Evolutionary conservation across 2,797 vertebrate genomes (phyloP).

Genomic region (Ibycter americanus): DNA sequence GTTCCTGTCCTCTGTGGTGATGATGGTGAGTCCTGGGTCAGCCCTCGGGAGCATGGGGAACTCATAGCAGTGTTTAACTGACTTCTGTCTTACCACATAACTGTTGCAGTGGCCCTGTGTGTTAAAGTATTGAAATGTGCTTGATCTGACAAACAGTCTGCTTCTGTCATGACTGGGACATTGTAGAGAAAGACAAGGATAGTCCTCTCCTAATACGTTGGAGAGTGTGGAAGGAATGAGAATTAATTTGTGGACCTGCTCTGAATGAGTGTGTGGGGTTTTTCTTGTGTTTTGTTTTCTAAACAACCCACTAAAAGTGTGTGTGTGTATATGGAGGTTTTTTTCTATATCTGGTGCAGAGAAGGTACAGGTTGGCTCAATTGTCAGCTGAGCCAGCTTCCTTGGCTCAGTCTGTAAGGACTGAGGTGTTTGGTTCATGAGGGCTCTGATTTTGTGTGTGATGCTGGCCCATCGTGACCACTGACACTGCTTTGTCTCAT

Average conservation of each 20-base stretch:
- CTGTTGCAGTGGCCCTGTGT: neutral
- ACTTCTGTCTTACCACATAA: accelerated
- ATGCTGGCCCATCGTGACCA: neutral
- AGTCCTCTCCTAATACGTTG: neutral
- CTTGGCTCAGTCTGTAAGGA: neutral
- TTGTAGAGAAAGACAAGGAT: neutral
- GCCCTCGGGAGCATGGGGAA: neutral
- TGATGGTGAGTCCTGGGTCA: neutral
- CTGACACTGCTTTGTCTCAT: neutral
- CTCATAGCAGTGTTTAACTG: neutral
- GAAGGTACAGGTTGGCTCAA: neutral
- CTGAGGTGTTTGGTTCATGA: neutral
- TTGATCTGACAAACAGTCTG: neutral
- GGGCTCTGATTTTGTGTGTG: neutral
- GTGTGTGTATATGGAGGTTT: accelerated
- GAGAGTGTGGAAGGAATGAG: neutral
- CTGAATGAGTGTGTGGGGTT: neutral
- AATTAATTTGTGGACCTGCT: neutral
- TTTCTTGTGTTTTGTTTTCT: neutral
- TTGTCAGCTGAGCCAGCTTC: neutral
- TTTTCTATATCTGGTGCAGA: neutral
- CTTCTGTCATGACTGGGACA: neutral
- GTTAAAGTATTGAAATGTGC: neutral
- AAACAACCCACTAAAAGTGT: accelerated
- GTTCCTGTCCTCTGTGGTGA: neutral